Evolutionary conservation across 2,797 vertebrate species (phyloP).

Genomic region (Danio tinwini): DNA sequence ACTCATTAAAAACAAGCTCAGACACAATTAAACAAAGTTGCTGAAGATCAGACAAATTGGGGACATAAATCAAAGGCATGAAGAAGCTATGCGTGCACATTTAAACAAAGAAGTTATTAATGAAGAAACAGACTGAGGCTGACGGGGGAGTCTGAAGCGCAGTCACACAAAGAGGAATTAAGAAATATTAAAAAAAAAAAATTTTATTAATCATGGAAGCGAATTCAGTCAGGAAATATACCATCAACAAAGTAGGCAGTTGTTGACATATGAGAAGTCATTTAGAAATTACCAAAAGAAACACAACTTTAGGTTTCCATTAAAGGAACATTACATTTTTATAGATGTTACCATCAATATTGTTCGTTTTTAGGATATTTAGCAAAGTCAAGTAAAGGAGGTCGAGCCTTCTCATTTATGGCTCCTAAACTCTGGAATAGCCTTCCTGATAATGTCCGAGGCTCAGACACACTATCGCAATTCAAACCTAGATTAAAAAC

Average conservation of each 20-base stretch:
- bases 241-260: not conserved
- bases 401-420: too few relatives aligned
- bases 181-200: not conserved
- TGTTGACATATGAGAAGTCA: too few relatives aligned
- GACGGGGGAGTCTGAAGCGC: not conserved
- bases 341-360: too few relatives aligned
- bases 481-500: too few relatives aligned
- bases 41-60: constrained; percentile 30
- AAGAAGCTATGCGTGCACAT: constrained; percentile 42
- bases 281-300: too few relatives aligned
- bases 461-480: too few relatives aligned
- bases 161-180: not conserved
- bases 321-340: too few relatives aligned
- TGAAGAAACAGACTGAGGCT: constrained; percentile 18
- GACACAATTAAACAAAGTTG: constrained; percentile 37
- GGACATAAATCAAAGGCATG: constrained; percentile 47
- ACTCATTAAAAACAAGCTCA: constrained; percentile 43
- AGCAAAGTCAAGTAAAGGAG: too few relatives aligned
- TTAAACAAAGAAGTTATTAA: constrained; percentile 30
- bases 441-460: too few relatives aligned
- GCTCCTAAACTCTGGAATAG: too few relatives aligned
- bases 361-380: too few relatives aligned
- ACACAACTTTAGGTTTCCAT: too few relatives aligned
- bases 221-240: not conserved
- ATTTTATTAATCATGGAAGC: not conserved